A percentile compares a stretch with the other conserved stretches of the same genome.
These are phyloP conservation scores for Stictonetta naevosa DNA, from an alignment of 2,113 vertebrate genomes.

Conservation along the genomic window DNA sequence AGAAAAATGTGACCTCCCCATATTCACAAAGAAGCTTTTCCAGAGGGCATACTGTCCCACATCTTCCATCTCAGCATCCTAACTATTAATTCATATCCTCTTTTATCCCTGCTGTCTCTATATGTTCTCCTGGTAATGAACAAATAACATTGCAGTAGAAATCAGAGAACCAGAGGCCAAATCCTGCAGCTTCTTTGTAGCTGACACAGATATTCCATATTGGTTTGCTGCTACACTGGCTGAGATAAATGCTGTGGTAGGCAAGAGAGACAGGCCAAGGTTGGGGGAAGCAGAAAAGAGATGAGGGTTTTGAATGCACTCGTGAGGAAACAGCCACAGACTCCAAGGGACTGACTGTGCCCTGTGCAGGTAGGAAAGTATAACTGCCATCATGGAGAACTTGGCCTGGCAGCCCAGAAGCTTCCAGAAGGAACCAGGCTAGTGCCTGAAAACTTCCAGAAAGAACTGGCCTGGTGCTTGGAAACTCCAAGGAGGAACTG, in stretches of 20 bases:
- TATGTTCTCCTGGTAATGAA: background rate
- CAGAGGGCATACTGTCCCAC: background rate
- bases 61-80: background rate
- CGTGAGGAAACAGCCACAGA: background rate
- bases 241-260: background rate
- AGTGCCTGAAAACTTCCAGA: background rate
- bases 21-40: background rate
- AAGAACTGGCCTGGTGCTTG: no score
- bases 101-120: background rate
- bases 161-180: background rate
- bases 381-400: fast-evolving
- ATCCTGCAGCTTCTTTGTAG: background rate
- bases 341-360: fast-evolving
- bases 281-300: background rate
- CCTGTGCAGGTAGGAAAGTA: background rate
- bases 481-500: background rate
- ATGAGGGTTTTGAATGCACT: background rate
- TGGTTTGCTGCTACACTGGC: background rate
- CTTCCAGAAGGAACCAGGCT: background rate
- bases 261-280: fast-evolving
- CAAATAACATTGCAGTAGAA: background rate
- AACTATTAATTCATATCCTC: background rate
- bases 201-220: background rate
- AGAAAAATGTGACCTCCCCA: background rate
- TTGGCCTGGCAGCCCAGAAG: background rate